phyloP scores from a whole-genome alignment of 2,797 vertebrate species.

The Muscicapa striata region DNA sequence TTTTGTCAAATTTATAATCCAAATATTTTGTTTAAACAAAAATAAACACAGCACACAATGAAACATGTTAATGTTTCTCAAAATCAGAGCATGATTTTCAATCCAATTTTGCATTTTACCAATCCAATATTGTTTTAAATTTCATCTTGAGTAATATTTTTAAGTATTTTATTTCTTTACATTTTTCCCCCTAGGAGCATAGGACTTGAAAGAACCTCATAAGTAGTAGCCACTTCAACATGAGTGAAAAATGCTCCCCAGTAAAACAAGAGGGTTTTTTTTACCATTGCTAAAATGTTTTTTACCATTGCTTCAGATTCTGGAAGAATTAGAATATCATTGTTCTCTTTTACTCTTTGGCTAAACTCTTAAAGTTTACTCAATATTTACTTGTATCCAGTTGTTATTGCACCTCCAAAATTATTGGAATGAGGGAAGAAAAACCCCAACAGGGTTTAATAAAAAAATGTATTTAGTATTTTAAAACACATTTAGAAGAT shows the following conservation, averaged over 20 bases:
- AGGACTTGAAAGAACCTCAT: background rate
- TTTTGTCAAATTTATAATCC: background rate
- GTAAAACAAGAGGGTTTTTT: background rate
- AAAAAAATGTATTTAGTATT: background rate
- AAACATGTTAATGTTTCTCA: background rate
- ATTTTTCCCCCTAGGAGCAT: background rate
- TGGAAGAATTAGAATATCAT: background rate
- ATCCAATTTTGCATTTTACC: no score
- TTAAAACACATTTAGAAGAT: background rate
- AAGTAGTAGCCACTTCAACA: background rate
- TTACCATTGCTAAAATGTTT: background rate
- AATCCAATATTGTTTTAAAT: background rate
- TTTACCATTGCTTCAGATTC: background rate
- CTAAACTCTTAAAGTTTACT: background rate
- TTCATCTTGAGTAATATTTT: background rate
- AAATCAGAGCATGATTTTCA: background rate
- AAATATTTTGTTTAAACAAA: background rate
- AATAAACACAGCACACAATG: background rate
- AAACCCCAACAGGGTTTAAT: rapidly evolving
- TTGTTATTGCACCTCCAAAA: background rate
- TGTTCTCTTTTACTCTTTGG: background rate
- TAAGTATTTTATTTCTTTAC: background rate
- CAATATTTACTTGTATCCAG: background rate
- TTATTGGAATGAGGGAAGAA: background rate
- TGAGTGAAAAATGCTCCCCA: background rate